Evolutionary conservation across 2,797 vertebrate genomes (phyloP), one percentile per base, ranked within the genome.

Genomic region (Urophycis tenuis): DNA sequence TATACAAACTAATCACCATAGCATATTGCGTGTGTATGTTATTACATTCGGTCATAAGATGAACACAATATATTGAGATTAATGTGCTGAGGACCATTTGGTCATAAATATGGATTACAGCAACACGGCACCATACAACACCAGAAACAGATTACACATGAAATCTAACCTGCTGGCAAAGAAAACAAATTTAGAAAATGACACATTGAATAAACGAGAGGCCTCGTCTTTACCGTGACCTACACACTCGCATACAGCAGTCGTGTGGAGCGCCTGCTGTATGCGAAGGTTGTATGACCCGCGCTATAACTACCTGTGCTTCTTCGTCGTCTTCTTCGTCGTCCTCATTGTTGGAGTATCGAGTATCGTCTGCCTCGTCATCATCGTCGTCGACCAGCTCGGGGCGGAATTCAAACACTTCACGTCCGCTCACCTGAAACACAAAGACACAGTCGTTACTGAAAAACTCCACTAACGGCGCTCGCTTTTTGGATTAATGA

Each of bases 391-490:
- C 88, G 22, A 99, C 95, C 87, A 99, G 64, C 84, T 99, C 97
- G 0, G 98, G 98, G 5, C 94, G 94, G 90, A 99, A 99, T 85
- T 99, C 97, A 75, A 99, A 99, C 70, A 99, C 96, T 84, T 99
- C 97, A 34, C 96, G 95, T 2, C 97, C 98, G 49, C 98, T 99
- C 75, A 99, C 96, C 97, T 99, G 39, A 3, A 85, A 15, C 64
- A 0, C 73, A 15, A n/a, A n/a, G n/a, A 73, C 0, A 53, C 14
- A 12, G 0, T n/a, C 29, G 39, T 73, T 60, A 60, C 25, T 60
- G n/a, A 25, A 60, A n/a, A 4, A 60, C 53, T 25, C 12, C 4
- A 25, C 7, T 2, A 25, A 60, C 5, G 8, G 8, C 22, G n/a
- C 25, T 9, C 7, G 73, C 29, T 32, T 41, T 29, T 14, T 15